A percentile compares a stretch with the other conserved stretches of the same genome.
phyloP scores from a whole-genome alignment of 2,113 vertebrate species.

The Pelmatolapia mariae region DNA sequence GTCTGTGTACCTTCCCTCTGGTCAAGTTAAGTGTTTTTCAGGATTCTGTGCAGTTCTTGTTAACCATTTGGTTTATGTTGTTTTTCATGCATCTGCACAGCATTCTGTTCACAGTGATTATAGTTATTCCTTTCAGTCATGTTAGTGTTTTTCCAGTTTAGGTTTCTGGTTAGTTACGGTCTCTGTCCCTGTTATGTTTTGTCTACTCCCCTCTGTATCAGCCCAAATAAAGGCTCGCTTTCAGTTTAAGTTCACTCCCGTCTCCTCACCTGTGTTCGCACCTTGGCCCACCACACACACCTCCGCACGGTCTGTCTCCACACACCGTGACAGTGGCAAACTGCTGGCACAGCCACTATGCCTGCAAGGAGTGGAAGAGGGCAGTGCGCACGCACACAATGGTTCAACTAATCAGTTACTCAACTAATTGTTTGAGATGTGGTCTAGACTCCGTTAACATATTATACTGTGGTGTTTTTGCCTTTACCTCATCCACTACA shows the following conservation, averaged over 20 bases:
- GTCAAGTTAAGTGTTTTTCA: neutral
- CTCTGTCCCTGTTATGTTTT: neutral
- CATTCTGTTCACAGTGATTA: neutral
- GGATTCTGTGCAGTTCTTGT: neutral
- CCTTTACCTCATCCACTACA: neutral
- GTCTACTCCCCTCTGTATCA: neutral
- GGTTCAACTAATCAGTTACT: neutral
- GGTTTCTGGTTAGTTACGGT: neutral
- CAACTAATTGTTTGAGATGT: neutral
- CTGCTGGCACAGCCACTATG: neutral
- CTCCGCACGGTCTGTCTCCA: neutral
- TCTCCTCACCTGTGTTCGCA: neutral
- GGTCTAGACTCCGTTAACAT: neutral
- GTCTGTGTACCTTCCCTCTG: neutral
- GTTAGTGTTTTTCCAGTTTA: neutral
- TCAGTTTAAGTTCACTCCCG: neutral
- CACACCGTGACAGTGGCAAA: neutral
- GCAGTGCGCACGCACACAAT: neutral
- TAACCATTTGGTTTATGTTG: neutral
- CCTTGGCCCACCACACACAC: neutral
- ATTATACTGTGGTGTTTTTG: neutral
- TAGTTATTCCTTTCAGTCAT: neutral
- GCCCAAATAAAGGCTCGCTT: neutral
- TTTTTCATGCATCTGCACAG: neutral
- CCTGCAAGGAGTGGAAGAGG: neutral